Evolutionary conservation across 2,797 vertebrate genomes (phyloP).

Genomic region (Galagoides demidoff): DNA sequence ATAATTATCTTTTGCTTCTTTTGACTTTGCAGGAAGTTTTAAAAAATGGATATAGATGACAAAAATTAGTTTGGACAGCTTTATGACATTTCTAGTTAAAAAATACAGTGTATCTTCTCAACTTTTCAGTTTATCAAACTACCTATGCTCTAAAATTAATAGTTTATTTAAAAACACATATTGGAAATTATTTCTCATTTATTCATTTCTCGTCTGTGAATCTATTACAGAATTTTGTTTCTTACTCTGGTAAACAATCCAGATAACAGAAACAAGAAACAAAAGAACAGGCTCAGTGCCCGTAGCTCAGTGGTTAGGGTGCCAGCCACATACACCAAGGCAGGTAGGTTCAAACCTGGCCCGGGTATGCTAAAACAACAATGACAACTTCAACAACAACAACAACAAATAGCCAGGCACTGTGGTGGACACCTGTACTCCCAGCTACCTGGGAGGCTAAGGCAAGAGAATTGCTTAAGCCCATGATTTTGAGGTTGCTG

Average conservation of each 20-base stretch:
- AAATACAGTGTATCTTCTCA: slow-evolving; percentile 20
- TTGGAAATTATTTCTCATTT: slow-evolving; percentile 2
- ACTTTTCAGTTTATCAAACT: slow-evolving; percentile 47
- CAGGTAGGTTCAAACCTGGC: too few species aligned
- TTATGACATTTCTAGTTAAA: slow-evolving; percentile 41
- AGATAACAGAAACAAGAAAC: neutral
- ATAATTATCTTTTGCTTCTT: slow-evolving; percentile 25
- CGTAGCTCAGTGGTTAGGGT: too few species aligned
- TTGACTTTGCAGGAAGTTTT: slow-evolving; percentile 34
- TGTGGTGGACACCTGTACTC: too few species aligned
- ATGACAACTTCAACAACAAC: too few species aligned
- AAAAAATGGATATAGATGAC: slow-evolving; percentile 34
- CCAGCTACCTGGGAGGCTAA: too few species aligned
- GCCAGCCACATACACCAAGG: too few species aligned
- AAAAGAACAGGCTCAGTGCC: neutral
- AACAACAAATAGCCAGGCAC: too few species aligned
- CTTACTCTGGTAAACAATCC: neutral
- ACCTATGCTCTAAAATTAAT: slow-evolving; percentile 27
- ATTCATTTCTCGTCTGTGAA: neutral
- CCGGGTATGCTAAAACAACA: too few species aligned
- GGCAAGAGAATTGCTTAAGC: too few species aligned
- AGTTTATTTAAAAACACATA: slow-evolving; percentile 47
- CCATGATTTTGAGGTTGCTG: too few species aligned
- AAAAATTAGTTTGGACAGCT: slow-evolving; percentile 25
- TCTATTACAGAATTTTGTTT: neutral